Evolutionary conservation across 2,113 vertebrate genomes (phyloP), one percentile per base, ranked within the genome.

Genomic region (Narcine bancroftii): DNA sequence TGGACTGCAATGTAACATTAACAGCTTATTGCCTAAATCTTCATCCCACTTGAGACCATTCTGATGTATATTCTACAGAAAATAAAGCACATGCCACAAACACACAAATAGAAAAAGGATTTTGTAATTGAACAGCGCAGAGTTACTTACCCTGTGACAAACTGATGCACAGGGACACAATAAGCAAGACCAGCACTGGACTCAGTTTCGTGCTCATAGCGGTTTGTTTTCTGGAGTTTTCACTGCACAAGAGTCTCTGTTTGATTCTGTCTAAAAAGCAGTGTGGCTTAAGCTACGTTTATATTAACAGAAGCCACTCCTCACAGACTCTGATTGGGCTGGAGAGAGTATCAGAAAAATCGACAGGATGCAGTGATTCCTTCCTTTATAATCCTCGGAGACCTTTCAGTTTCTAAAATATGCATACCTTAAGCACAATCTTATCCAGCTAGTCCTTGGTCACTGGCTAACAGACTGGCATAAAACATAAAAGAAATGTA

Each of bases 321-420:
- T 91, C 65, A 47, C 42, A 1, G 24, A 29, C 29, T 69, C 63
- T 26, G 89, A 91, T 91, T 91, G 89, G 89, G 11, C 36, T 24
- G 47, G 60, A 29, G 60, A 65, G 63, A 91, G 39, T 89, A 45
- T 65, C 56, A 45, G 63, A 47, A 91, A n/a, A 71, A 15, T 39
- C 11, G 65, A 66, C 89, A 71, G 89, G 89, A 91, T 91, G 65
- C 6, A n/a, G 65, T 26, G 36, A 91, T 69, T 69, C 65, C 26
- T 91, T 91, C 63, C 89, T 91, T 89, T n/a, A 63, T 60, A 91
- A 91, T 91, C 89, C 89, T 69, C 7, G 3, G 89, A 66, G 89
- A 91, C 36, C 42, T 26, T 71, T 42, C 89, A 45, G 39, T 69
- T 91, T 91, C 36, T 45, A 33, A 69, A 91, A 66, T 45, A 47